A percentile compares a stretch with the other conserved stretches of the same genome.
Conservation (phyloP, 2,113 vertebrate species). For the Ptychochromis oligacanthus region DNA sequence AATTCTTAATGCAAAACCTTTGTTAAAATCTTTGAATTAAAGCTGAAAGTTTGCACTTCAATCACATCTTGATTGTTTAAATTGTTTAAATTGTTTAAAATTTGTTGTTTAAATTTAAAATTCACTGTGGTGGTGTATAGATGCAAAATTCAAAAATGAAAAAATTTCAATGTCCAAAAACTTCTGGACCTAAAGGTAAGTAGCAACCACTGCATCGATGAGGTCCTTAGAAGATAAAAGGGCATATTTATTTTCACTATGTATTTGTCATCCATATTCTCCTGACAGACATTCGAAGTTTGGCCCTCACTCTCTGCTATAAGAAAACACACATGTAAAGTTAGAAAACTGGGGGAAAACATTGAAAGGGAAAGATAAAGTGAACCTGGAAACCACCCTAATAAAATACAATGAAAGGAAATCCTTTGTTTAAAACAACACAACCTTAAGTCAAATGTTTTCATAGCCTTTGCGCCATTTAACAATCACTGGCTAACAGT, state of each 20-base stretch:
- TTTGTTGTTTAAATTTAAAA: too few relatives aligned
- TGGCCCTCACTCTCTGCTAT: not conserved
- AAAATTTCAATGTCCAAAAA: too few relatives aligned
- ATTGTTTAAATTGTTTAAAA: too few relatives aligned
- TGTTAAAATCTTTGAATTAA: too few relatives aligned
- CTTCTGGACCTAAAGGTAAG: too few relatives aligned
- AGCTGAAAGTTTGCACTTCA: too few relatives aligned
- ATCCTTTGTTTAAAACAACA: not conserved
- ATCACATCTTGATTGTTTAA: too few relatives aligned
- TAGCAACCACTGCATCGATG: accelerated
- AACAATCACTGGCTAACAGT: too few relatives aligned
- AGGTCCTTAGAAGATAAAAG: not conserved
- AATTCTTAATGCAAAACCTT: too few relatives aligned
- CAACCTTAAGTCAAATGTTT: not conserved
- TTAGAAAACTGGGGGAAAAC: not conserved
- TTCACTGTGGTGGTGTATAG: too few relatives aligned
- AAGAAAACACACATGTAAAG: not conserved
- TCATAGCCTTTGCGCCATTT: too few relatives aligned
- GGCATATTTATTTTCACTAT: not conserved
- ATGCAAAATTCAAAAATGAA: too few relatives aligned
- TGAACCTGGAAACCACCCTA: not conserved
- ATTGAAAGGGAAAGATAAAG: not conserved
- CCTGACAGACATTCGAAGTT: not conserved
- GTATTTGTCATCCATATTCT: accelerated
- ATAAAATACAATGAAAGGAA: not conserved